phyloP scores from a whole-genome alignment of 1,140 invertebrate genomes.

The Cepaea nemoralis region DNA sequence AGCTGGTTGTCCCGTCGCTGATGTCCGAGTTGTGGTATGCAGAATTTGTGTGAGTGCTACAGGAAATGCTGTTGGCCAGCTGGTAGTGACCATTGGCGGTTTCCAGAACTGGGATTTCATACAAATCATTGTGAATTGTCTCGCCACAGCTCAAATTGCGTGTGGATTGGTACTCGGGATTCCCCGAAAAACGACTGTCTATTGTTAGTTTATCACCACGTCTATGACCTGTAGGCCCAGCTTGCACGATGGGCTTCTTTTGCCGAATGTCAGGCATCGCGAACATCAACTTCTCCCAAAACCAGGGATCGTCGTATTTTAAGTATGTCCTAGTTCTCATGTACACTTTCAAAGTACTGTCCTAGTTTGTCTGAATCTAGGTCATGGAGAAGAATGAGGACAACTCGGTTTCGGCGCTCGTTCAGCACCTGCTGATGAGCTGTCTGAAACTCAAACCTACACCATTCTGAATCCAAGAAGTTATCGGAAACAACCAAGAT shows the following conservation, averaged over 20 bases:
- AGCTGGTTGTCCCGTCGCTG: slow-evolving; percentile 38
- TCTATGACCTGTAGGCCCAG: neutral
- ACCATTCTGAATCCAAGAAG: slow-evolving; percentile 58
- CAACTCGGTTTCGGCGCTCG: slow-evolving; percentile 49
- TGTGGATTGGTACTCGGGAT: neutral
- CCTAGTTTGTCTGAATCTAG: slow-evolving; percentile 51
- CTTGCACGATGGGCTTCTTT: neutral
- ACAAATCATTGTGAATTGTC: slow-evolving; percentile 43
- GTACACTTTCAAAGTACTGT: slow-evolving; percentile 53
- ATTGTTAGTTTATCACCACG: neutral
- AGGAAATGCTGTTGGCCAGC: slow-evolving; percentile 13
- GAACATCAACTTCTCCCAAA: slow-evolving; percentile 94
- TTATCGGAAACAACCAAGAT: slow-evolving; percentile 56
- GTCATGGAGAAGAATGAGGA: slow-evolving; percentile 54
- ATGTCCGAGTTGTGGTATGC: slow-evolving; percentile 35
- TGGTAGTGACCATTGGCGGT: neutral
- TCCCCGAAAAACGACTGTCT: slow-evolving; percentile 30
- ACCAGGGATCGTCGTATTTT: slow-evolving; percentile 80
- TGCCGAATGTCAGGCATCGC: slow-evolving; percentile 78
- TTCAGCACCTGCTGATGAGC: slow-evolving; percentile 55
- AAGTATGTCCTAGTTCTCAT: slow-evolving; percentile 78
- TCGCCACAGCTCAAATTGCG: neutral
- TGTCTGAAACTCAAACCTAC: slow-evolving; percentile 58
- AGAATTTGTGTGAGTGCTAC: slow-evolving; percentile 26
- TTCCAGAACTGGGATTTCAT: slow-evolving; percentile 46